Base-by-base conservation (phyloP, 2,113 vertebrate species). In the Alosa alosa region DNA sequence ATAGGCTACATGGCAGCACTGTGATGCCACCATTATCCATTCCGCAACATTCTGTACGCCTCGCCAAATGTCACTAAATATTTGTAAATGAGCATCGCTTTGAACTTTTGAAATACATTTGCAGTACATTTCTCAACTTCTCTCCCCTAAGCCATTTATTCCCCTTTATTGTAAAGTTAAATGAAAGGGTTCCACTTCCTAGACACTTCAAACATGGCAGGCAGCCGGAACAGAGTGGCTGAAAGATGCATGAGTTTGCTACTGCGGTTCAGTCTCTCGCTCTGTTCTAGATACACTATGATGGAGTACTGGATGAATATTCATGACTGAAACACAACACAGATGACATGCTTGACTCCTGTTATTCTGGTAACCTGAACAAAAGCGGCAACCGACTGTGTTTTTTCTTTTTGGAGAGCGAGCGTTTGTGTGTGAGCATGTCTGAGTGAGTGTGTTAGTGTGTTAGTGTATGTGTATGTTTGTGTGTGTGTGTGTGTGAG, bases 261-360 rank as follows among this genome's bases (percentile, higher is more conserved):
- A 55, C 0, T 9, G 82, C 88, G 86, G 90, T 84, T 82, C 68
- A 89, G 41, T n/a, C 13, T 25, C 41, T 83, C 39, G 68, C 25
- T 81, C 25, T 46, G 85, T 47, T 82, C 41, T 81, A 86, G 85
- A 88, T 87, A 92, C 88, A 83, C 88, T 90, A 88, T 90, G 88
- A 92, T 84, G 84, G 91, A 87, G 83, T 44, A 72, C 68, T 83
- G 89, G 49, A 92, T 94, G 94, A 94, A 96, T 96, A 96, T 96
- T 93, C 93, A 95, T 95, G 88, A 91, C 91, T 47, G 88, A 87
- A 91, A 88, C 85, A 87, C 88, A 90, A 91, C 91, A 88, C 92
- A 95, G 93, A 94, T 93, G 93, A 95, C 92, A 91, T 90, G 91
- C 89, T 90, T 94, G 93, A 93, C 94, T 96, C 92, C 89, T 92